These are phyloP conservation scores for Macropodus opercularis DNA, from an alignment of 2,797 vertebrate species.

Conservation along the genomic window DNA sequence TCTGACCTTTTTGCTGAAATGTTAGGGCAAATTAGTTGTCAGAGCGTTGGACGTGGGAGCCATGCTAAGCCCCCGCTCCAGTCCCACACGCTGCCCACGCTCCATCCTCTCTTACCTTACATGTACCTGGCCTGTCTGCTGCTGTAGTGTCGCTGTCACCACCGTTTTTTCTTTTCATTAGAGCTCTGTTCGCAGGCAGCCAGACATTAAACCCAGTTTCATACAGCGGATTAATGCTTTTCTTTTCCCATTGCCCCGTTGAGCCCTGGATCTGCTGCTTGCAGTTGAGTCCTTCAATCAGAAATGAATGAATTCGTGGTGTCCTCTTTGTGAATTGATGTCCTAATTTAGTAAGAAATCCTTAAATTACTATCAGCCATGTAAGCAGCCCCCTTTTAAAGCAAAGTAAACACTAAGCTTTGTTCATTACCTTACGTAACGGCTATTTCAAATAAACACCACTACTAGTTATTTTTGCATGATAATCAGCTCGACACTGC, in stretches of 20 bases:
- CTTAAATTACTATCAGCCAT: conserved; percentile 51
- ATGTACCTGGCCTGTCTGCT: background rate
- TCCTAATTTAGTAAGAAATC: conserved; percentile 45
- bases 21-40: conserved; percentile 84
- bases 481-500: conserved; percentile 47
- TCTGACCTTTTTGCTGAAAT: conserved; percentile 82
- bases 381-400: conserved; percentile 57
- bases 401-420: conserved; percentile 63
- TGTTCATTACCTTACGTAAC: conserved; percentile 74
- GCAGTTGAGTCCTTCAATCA: conserved; percentile 32
- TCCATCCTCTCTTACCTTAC: background rate
- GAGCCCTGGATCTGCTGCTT: too few species aligned
- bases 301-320: background rate
- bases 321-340: conserved; percentile 19
- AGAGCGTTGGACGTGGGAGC: conserved; percentile 65
- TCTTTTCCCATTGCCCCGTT: too few species aligned
- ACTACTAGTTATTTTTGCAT: conserved; percentile 59
- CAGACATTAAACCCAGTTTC: too few species aligned
- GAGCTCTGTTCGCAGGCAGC: too few species aligned
- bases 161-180: too few species aligned
- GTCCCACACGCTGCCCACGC: conserved; percentile 15
- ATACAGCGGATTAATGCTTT: too few species aligned
- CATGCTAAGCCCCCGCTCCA: conserved; percentile 57
- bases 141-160: too few species aligned
- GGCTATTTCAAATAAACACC: conserved; percentile 70